These are phyloP conservation scores for Cantharis rufa DNA, from an alignment of 2,888 invertebrate species.

Conservation along the genomic window DNA sequence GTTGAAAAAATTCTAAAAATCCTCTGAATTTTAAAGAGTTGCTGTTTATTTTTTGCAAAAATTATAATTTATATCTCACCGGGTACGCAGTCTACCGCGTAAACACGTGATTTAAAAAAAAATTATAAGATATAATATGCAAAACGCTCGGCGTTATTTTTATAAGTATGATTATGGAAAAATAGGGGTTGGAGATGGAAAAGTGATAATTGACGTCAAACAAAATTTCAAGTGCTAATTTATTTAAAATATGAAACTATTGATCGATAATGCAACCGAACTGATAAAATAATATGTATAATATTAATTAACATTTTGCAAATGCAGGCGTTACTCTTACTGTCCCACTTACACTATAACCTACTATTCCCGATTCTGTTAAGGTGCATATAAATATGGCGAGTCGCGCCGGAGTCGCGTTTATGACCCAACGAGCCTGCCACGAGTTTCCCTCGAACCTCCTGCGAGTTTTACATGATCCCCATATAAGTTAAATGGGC, in stretches of 20 bases:
- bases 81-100: not conserved
- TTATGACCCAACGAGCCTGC: no score
- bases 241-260: not conserved
- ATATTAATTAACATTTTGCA: not conserved
- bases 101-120: not conserved
- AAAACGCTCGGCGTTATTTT: not conserved
- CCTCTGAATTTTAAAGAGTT: not conserved
- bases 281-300: not conserved
- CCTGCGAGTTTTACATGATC: no score
- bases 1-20: not conserved
- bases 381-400: no score
- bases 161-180: not conserved
- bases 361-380: not conserved
- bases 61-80: not conserved
- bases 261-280: not conserved
- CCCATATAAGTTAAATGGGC: no score
- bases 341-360: not conserved
- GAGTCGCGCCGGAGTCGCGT: no score
- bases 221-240: not conserved
- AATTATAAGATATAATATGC: not conserved
- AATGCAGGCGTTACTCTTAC: not conserved
- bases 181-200: not conserved
- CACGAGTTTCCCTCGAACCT: no score
- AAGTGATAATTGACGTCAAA: not conserved
- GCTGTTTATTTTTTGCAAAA: not conserved